A percentile compares a stretch with the other conserved stretches of the same genome.
Evolutionary conservation across 2,888 invertebrate genomes (phyloP).

Genomic region (Ametastegia equiseti): DNA sequence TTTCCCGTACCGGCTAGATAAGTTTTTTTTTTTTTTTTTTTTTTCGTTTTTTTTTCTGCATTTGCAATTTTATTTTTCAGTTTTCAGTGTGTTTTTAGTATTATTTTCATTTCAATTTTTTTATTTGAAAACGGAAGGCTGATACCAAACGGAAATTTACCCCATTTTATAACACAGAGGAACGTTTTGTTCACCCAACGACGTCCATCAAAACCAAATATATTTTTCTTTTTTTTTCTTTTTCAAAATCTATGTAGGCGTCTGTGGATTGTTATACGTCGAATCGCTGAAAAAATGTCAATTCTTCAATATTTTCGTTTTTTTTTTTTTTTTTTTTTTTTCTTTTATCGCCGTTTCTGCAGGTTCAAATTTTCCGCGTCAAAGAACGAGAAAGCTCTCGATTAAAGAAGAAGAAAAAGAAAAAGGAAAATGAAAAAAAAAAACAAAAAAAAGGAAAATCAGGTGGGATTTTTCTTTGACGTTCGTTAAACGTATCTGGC

Average conservation of each 20-base stretch:
- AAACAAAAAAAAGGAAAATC: neutral
- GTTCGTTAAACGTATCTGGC: slow-evolving; percentile 24
- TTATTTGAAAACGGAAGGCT: neutral
- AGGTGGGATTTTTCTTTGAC: slow-evolving; percentile 7
- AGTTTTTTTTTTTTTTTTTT: neutral
- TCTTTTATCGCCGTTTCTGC: neutral
- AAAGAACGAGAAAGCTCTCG: neutral
- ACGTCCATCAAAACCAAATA: neutral
- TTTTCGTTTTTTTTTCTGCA: neutral
- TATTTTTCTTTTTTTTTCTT: neutral
- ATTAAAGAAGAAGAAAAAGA: too few species aligned
- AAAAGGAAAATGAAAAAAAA: too few species aligned
- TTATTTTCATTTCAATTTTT: neutral
- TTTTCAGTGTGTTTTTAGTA: too few species aligned
- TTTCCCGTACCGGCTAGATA: neutral
- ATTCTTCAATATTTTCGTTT: neutral
- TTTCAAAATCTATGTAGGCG: too few species aligned
- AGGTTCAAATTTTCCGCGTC: neutral
- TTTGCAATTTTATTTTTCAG: too few species aligned
- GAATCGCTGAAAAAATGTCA: neutral
- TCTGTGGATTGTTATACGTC: too few species aligned
- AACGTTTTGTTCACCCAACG: neutral
- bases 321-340: neutral
- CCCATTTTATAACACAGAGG: neutral
- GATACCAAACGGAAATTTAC: neutral